phyloP scores from a whole-genome alignment of 2,888 invertebrate species.

The Halictus quadricinctus region DNA sequence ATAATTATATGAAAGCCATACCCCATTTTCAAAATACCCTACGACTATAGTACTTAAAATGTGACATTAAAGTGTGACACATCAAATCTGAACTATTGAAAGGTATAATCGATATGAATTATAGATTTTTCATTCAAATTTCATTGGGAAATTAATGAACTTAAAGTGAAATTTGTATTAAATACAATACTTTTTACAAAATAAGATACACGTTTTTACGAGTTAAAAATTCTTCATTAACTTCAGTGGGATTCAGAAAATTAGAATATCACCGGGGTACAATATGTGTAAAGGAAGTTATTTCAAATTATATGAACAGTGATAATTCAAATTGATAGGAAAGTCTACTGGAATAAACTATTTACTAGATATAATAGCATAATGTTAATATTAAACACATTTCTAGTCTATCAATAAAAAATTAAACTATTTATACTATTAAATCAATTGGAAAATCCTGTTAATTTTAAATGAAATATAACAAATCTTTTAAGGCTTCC shows the following conservation, averaged over 20 bases:
- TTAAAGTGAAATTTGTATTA: not conserved
- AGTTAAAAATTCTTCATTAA: constrained; percentile 9
- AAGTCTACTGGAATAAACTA: not conserved
- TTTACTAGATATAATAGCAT: not conserved
- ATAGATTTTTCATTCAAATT: not conserved
- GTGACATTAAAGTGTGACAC: not conserved
- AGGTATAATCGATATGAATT: not conserved
- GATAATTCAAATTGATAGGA: not conserved
- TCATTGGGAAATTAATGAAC: not conserved
- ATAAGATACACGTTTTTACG: not conserved
- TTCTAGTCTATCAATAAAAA: not conserved
- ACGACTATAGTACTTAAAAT: not conserved
- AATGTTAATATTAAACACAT: not conserved
- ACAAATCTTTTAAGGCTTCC: not conserved
- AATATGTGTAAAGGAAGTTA: constrained; percentile 20
- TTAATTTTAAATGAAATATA: not conserved
- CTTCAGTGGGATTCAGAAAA: constrained; percentile 29
- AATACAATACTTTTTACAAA: constrained; percentile 11
- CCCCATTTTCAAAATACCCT: not conserved
- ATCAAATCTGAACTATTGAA: not conserved
- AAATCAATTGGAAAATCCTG: not conserved
- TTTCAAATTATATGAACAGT: constrained; percentile 1
- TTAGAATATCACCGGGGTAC: constrained; percentile 29
- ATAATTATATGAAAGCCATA: not conserved
- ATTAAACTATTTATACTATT: not conserved